Conservation (phyloP, 2,113 vertebrate genomes). For the Lepidothrix coronata region DNA sequence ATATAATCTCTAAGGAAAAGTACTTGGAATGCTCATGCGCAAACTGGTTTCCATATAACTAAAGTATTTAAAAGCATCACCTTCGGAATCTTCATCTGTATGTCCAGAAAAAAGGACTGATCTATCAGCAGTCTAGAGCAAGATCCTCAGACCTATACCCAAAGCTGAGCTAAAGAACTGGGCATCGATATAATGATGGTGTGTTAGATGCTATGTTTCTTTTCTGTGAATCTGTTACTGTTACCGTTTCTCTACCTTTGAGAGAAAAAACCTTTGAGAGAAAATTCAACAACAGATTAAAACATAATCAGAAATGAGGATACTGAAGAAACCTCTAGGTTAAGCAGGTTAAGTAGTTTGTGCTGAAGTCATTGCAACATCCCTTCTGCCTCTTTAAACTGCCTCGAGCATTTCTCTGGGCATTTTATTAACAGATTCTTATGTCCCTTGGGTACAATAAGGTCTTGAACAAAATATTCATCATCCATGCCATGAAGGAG, state of each 20-base stretch:
- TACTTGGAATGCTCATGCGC: accelerated
- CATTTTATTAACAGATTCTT: not conserved
- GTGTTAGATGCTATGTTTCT: not conserved
- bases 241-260: not conserved
- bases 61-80: not conserved
- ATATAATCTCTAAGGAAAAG: not conserved
- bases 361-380: not conserved
- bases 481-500: not conserved
- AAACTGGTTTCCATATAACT: not conserved
- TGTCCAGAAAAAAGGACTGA: not conserved
- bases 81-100: not conserved
- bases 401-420: not conserved
- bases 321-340: not conserved
- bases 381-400: not conserved
- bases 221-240: not conserved
- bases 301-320: not conserved
- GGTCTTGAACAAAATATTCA: not conserved
- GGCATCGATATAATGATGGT: not conserved
- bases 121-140: not conserved
- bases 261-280: not conserved
- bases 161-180: accelerated
- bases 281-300: not conserved
- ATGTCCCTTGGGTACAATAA: not conserved
- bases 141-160: not conserved
- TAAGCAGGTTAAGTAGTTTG: not conserved